Conservation (phyloP, 1,140 invertebrate species). For the Drosophila triauraria region DNA sequence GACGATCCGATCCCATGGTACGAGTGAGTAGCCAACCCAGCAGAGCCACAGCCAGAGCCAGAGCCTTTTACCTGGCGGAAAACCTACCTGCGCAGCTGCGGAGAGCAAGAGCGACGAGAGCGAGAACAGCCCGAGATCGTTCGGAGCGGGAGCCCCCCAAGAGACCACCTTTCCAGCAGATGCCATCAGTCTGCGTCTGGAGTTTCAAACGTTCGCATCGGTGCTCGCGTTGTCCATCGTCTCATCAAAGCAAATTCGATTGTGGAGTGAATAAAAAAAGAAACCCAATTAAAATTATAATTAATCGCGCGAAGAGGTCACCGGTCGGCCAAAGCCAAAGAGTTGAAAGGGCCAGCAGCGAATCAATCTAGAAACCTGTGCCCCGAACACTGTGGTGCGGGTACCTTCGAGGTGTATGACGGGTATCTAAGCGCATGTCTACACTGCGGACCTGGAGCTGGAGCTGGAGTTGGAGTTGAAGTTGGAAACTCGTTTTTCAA, state of each 20-base stretch:
- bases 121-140: conserved; percentile 8
- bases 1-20: not conserved
- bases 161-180: conserved; percentile 7
- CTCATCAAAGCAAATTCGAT: conserved; percentile 1
- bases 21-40: conserved; percentile 2
- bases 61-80: conserved; percentile 58
- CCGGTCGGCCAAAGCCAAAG: not conserved
- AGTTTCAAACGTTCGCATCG: conserved; percentile 51
- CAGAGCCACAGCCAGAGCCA: conserved; percentile 12
- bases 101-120: conserved; percentile 20
- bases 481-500: conserved; percentile 79
- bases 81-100: conserved; percentile 33
- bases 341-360: conserved; percentile 38
- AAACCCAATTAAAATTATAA: conserved; percentile 58
- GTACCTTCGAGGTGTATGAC: conserved; percentile 63
- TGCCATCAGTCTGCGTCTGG: conserved; percentile 59
- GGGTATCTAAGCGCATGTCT: conserved; percentile 77
- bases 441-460: conserved; percentile 38
- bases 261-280: conserved; percentile 18
- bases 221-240: conserved; percentile 9
- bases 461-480: conserved; percentile 66
- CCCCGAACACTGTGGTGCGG: conserved; percentile 29
- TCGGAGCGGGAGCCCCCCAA: not conserved
- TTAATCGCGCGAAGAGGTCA: conserved; percentile 41
- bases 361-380: conserved; percentile 21